Conservation (phyloP, 2,888 invertebrate genomes). For the Achlya flavicornis region DNA sequence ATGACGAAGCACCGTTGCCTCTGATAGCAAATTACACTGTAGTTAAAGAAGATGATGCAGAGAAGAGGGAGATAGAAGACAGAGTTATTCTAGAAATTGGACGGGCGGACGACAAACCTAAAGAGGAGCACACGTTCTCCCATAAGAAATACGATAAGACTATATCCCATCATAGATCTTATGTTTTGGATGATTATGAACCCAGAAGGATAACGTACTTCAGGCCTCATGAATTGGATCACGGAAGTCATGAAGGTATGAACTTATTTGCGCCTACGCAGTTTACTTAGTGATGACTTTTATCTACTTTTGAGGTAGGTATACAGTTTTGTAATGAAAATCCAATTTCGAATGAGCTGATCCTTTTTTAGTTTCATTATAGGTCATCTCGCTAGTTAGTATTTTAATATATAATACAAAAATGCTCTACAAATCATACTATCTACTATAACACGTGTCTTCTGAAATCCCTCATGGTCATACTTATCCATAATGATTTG, state of each 20-base stretch:
- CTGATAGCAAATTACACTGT: slow-evolving; percentile 71
- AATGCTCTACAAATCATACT: too few species aligned
- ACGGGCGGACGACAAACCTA: slow-evolving; percentile 72
- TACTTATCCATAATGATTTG: too few species aligned
- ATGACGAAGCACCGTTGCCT: slow-evolving; percentile 70
- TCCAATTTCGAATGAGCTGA: background rate
- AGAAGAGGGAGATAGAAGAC: slow-evolving; percentile 68
- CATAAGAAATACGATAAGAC: slow-evolving; percentile 82
- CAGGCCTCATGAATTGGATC: slow-evolving; percentile 69
- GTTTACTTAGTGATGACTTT: background rate
- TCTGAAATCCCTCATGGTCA: too few species aligned
- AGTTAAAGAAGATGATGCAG: slow-evolving; percentile 67
- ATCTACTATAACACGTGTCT: too few species aligned
- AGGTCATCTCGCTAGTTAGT: too few species aligned
- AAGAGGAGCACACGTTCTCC: slow-evolving; percentile 75
- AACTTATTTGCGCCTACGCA: slow-evolving; percentile 5
- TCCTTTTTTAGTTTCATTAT: background rate
- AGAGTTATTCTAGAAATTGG: slow-evolving; percentile 80
- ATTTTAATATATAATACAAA: too few species aligned
- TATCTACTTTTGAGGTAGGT: background rate
- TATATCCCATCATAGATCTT: slow-evolving; percentile 75
- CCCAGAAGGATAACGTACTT: slow-evolving; percentile 65
- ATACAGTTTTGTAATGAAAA: background rate
- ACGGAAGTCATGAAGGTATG: slow-evolving; percentile 60
- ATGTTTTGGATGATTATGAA: slow-evolving; percentile 75